Base-by-base conservation (phyloP, 2,113 vertebrate species). In the Athene cunicularia region DNA sequence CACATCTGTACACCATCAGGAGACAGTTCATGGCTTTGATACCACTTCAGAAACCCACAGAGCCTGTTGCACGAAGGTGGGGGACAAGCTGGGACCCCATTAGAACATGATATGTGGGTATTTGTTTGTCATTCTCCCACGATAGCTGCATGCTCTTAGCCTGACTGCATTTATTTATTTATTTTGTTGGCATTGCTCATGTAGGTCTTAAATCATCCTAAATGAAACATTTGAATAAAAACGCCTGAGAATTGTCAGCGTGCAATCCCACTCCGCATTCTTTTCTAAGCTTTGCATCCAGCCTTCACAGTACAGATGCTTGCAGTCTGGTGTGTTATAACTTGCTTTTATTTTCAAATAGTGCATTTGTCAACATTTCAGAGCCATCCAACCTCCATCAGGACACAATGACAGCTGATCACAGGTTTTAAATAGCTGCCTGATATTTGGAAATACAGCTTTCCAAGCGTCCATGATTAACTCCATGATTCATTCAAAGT, bases 291-390 rank as follows among this genome's bases (percentile, higher is more conserved):
- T 75, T 94, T 88, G 63, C 74, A 86, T 94, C 59, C 82, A 96
- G 73, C 70, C 85, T 97, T 96, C 96, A 55, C 95, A 95, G 94
- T 96, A 92, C 97, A 97, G 97, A 95, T 95, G 93, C 94, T 91
- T 96, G 68, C 58, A 95, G 87, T 97, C 91, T 95, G 90, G 92
- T 91, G 89, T 92, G 87, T 87, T 95, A 95, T 87, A 92, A 95
- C 71, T 93, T 92, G 93, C 75, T 95, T 96, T 97, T 96, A 91
- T 96, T 96, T 95, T 95, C 95, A 91, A 95, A 95, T 82, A 95
- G 50, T 84, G 79, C 56, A 89, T 96, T 97, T 95, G 90, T 93
- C 91, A 92, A 74, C 72, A 96, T 94, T 95, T 94, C 76, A 93
- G 73, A 95, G 45, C 73, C 41, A 43, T 85, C 60, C 73, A 95